phyloP scores from a whole-genome alignment of 2,113 vertebrate genomes.

The Paramisgurnus dabryanus region DNA sequence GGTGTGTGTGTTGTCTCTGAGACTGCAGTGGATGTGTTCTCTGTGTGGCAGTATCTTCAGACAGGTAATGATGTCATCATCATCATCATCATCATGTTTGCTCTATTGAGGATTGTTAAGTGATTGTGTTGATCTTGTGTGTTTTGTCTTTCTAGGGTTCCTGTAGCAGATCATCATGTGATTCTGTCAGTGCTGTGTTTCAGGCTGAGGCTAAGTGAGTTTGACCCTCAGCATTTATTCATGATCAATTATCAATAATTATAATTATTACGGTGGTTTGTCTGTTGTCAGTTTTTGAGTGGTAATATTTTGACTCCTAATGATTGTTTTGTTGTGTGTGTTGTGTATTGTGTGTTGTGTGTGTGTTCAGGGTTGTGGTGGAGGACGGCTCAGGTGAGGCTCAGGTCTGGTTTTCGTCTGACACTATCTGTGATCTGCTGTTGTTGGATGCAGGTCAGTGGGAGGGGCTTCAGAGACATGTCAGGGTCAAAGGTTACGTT shows the following conservation, averaged over 20 bases:
- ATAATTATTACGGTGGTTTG: too few species aligned
- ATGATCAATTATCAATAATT: too few species aligned
- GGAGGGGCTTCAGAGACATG: slow-evolving; percentile 77
- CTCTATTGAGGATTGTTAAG: too few species aligned
- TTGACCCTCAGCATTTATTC: neutral
- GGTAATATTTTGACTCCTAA: too few species aligned
- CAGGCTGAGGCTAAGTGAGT: slow-evolving; percentile 75
- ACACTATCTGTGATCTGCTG: slow-evolving; percentile 70
- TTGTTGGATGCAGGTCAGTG: slow-evolving; percentile 73
- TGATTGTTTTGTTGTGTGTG: neutral
- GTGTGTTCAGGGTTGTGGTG: slow-evolving; percentile 72
- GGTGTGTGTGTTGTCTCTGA: slow-evolving; percentile 68
- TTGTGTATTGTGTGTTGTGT: neutral
- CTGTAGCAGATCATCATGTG: slow-evolving; percentile 62
- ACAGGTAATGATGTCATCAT: slow-evolving; percentile 65
- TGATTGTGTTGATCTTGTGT: neutral
- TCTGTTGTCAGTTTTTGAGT: too few species aligned
- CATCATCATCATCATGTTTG: neutral
- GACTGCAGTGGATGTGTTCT: slow-evolving; percentile 71
- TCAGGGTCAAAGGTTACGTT: slow-evolving; percentile 76
- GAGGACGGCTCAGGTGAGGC: slow-evolving; percentile 85
- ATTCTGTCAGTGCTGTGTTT: slow-evolving; percentile 66
- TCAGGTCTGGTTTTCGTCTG: slow-evolving; percentile 73
- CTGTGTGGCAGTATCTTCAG: slow-evolving; percentile 70
- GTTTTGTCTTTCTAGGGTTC: slow-evolving; percentile 55